Evolutionary conservation across 2,113 vertebrate genomes (phyloP).

Genomic region (Nannobrachium achirus): DNA sequence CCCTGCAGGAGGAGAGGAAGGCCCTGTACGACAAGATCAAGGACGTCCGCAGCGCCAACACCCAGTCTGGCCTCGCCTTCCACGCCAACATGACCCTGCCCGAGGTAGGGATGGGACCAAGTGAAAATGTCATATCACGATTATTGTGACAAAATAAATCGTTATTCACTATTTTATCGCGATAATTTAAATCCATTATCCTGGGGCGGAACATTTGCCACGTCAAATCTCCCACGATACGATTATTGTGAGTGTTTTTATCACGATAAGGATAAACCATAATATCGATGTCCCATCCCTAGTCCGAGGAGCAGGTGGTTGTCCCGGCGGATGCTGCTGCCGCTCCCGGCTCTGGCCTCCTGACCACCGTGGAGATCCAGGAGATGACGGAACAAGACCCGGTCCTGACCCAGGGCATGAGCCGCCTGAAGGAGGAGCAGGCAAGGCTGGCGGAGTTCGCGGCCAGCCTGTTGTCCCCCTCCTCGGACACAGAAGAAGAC

Average conservation of each 20-base stretch:
- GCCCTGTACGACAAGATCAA: conserved; percentile 91
- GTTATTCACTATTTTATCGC: no score
- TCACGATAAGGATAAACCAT: no score
- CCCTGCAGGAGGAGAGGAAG: conserved; percentile 91
- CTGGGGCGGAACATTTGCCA: no score
- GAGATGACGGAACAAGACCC: conserved; percentile 45
- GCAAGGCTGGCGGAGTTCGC: conserved; percentile 82
- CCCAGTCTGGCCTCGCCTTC: not conserved
- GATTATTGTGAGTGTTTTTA: no score
- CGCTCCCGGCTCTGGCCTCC: conserved; percentile 16
- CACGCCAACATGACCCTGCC: not conserved
- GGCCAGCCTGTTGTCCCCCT: conserved; percentile 72
- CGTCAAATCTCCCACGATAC: no score
- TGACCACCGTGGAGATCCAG: conserved; percentile 55
- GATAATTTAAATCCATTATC: no score
- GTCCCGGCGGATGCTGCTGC: conserved; percentile 43
- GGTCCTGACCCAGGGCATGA: conserved; percentile 68
- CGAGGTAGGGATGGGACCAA: no score
- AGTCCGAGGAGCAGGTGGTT: fast-evolving
- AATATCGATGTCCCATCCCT: no score
- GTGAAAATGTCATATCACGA: no score
- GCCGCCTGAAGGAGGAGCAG: conserved; percentile 66
- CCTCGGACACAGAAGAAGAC: conserved; percentile 6
- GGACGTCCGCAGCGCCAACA: conserved; percentile 75
- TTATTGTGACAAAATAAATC: no score